These are phyloP conservation scores for Podarcis muralis DNA, from an alignment of 2,113 vertebrate genomes.

Conservation along the genomic window DNA sequence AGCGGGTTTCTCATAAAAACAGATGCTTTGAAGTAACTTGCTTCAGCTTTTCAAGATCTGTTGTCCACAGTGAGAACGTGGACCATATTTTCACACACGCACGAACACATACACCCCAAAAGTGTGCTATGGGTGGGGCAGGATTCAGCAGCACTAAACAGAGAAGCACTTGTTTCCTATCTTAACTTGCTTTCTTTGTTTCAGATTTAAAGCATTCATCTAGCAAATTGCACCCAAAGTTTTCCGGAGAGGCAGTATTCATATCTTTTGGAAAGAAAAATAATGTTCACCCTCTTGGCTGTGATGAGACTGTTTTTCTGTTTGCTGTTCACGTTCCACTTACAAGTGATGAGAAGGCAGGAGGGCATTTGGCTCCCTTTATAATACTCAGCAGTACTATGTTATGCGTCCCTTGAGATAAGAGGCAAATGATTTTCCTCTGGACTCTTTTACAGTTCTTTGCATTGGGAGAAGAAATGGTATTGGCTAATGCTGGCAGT, in stretches of 20 bases:
- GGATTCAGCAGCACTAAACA: not conserved
- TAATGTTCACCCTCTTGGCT: not conserved
- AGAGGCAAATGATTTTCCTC: constrained; percentile 28
- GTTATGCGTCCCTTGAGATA: not conserved
- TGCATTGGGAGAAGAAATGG: not conserved
- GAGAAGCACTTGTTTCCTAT: not conserved
- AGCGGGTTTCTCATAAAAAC: not conserved
- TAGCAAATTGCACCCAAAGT: not conserved
- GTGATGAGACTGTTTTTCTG: not conserved
- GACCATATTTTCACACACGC: not conserved
- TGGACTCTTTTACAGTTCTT: constrained; percentile 33
- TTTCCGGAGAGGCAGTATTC: not conserved
- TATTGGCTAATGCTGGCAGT: constrained; percentile 16
- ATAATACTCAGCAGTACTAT: not conserved
- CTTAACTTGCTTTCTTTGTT: not conserved
- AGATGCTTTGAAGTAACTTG: not conserved
- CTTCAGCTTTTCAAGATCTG: not conserved
- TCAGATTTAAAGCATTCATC: not conserved
- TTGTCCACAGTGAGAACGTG: not conserved
- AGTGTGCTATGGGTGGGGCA: too few relatives aligned
- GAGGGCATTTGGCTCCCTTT: not conserved
- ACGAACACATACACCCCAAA: too few relatives aligned
- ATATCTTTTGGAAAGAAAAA: not conserved
- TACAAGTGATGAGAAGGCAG: not conserved
- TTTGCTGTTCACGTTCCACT: not conserved